Conservation (phyloP, 2,113 vertebrate species). For the Oryzias curvinotus region DNA sequence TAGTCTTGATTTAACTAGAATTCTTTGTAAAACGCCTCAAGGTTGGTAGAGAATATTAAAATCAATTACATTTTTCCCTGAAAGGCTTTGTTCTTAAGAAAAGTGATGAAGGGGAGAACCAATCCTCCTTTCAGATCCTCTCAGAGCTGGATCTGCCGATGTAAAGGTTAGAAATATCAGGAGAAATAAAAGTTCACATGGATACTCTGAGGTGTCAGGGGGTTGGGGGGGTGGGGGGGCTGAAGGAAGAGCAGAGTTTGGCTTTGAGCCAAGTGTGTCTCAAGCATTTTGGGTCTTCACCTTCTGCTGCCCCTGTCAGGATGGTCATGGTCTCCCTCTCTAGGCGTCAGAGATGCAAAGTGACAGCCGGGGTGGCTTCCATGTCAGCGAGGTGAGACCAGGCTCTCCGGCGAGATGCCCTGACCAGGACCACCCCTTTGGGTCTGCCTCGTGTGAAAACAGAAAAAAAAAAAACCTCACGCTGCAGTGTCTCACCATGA, state of each 20-base stretch:
- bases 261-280: slow-evolving; percentile 75
- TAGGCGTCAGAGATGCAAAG: slow-evolving; percentile 66
- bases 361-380: slow-evolving; percentile 74
- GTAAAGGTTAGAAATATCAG: slow-evolving; percentile 69
- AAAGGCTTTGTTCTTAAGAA: background rate
- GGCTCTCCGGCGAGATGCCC: slow-evolving; percentile 65
- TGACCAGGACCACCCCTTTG: slow-evolving; percentile 68
- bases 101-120: background rate
- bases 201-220: slow-evolving; percentile 48
- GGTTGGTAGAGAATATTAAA: too few relatives aligned
- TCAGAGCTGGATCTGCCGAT: slow-evolving; percentile 18
- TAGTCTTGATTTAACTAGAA: too few relatives aligned
- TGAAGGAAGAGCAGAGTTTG: slow-evolving; percentile 46
- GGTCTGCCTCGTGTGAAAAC: slow-evolving; percentile 66
- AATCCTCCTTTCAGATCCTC: slow-evolving; percentile 16
- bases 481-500: slow-evolving; percentile 54
- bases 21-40: too few relatives aligned
- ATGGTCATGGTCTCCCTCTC: slow-evolving; percentile 57
- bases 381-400: slow-evolving; percentile 73
- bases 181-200: slow-evolving; percentile 67
- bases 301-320: slow-evolving; percentile 64
- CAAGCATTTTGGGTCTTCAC: slow-evolving; percentile 71
- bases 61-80: too few relatives aligned
- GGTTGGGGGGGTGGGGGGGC: slow-evolving; percentile 3
- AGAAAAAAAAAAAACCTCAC: slow-evolving; percentile 35